phyloP scores from a whole-genome alignment of 2,797 vertebrate genomes.

The Pipistrellus pygmaeus region DNA sequence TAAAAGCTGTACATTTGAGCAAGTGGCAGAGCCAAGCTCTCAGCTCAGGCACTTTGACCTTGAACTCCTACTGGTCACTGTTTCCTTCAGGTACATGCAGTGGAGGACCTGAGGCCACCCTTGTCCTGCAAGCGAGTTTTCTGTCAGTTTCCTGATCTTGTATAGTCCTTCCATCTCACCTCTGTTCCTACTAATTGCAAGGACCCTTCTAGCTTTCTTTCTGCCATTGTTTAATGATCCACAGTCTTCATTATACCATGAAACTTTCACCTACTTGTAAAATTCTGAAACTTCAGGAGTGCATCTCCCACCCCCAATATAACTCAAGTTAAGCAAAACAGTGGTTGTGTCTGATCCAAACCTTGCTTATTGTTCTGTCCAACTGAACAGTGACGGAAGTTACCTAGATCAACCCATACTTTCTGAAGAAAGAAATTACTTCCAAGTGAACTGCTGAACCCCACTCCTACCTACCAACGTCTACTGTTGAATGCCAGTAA shows the following conservation, averaged over 20 bases:
- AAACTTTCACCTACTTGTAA: neutral
- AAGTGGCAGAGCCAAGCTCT: neutral
- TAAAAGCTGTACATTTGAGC: neutral
- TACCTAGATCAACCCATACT: neutral
- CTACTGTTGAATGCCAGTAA: neutral
- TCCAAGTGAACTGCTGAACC: neutral
- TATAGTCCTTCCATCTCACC: neutral
- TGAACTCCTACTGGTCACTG: neutral
- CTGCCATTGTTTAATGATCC: neutral
- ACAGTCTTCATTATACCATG: neutral
- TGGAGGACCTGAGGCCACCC: neutral
- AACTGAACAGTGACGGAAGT: neutral
- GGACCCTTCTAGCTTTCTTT: neutral
- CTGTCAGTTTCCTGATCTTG: neutral
- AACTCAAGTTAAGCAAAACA: neutral
- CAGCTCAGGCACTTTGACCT: neutral
- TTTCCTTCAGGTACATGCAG: neutral
- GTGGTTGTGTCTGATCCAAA: neutral
- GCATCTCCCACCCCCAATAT: neutral
- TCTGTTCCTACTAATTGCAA: neutral
- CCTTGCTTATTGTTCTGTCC: neutral
- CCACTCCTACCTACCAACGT: neutral
- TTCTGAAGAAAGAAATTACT: neutral
- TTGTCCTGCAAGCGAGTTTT: neutral
- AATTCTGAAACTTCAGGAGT: neutral